Percentiles rank a stretch among this genome's conserved stretches.
Conservation (phyloP, 2,888 invertebrate genomes). For the Trachelus tabidus region DNA sequence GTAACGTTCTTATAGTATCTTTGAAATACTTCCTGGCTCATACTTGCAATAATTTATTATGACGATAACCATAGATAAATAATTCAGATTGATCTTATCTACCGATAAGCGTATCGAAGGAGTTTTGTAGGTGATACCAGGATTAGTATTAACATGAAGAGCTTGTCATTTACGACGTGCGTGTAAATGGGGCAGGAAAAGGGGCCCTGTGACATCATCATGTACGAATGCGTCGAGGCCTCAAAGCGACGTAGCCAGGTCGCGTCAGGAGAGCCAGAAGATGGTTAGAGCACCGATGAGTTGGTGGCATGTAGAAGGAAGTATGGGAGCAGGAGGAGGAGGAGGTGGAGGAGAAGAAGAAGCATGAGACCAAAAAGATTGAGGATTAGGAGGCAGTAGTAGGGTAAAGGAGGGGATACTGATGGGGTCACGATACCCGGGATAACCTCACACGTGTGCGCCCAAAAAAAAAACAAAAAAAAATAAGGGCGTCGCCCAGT, state of each 20-base stretch:
- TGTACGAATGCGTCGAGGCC: conserved; percentile 43
- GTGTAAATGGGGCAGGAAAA: background rate
- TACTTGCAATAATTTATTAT: background rate
- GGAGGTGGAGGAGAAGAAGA: conserved; percentile 16
- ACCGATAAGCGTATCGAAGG: background rate
- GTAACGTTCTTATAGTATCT: background rate
- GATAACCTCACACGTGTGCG: conserved; percentile 59
- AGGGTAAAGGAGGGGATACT: conserved; percentile 34
- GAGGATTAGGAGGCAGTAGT: conserved; percentile 16
- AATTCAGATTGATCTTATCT: background rate
- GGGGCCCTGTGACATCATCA: conserved; percentile 44
- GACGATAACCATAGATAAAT: background rate
- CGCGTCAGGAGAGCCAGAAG: conserved; percentile 42
- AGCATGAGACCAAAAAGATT: conserved; percentile 13
- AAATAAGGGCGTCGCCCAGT: conserved; percentile 27
- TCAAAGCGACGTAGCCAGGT: conserved; percentile 38
- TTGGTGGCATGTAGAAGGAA: conserved; percentile 18
- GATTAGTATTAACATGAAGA: background rate
- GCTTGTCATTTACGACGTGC: background rate
- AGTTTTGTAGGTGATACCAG: conserved; percentile 2
- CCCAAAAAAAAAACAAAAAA: conserved; percentile 37
- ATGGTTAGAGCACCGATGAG: conserved; percentile 18
- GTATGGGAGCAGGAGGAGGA: conserved; percentile 22
- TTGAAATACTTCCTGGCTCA: background rate
- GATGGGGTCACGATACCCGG: conserved; percentile 54